phyloP scores from a whole-genome alignment of 2,113 vertebrate genomes.

The Capra hircus region DNA sequence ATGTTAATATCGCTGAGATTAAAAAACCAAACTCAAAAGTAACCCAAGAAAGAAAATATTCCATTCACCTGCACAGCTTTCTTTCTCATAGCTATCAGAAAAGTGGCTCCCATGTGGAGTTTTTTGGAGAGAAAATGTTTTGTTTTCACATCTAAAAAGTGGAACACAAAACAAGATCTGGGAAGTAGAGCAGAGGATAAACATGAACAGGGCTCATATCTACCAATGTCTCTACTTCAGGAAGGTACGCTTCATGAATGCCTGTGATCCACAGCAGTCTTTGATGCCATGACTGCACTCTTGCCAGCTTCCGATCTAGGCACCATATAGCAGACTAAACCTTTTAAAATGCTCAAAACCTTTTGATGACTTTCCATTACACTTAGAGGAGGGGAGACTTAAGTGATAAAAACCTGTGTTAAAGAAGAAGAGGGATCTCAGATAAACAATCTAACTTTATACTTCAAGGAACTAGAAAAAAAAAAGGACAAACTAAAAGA shows the following conservation, averaged over 20 bases:
- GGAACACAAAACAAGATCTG: neutral
- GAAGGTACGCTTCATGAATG: neutral
- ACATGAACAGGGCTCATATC: neutral
- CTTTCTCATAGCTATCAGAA: neutral
- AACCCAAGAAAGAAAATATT: neutral
- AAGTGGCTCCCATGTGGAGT: neutral
- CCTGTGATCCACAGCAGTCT: rapidly evolving
- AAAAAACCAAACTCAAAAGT: neutral
- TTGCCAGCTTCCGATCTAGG: too few relatives aligned
- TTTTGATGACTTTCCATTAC: neutral
- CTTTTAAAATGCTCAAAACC: neutral
- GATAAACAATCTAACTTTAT: neutral
- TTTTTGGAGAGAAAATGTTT: neutral
- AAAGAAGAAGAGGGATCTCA: neutral
- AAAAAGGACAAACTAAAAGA: neutral
- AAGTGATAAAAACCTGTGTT: neutral
- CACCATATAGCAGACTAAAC: neutral
- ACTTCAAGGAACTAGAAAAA: neutral
- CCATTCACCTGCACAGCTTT: neutral
- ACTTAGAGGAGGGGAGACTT: neutral
- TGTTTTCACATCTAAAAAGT: neutral
- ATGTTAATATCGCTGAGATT: neutral
- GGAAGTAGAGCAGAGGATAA: neutral
- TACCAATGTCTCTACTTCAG: neutral
- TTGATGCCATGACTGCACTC: rapidly evolving